Percentiles rank a stretch among this genome's conserved stretches.
Evolutionary conservation across 2,113 vertebrate species (phyloP).

Genomic region (Tragelaphus buxtoni): DNA sequence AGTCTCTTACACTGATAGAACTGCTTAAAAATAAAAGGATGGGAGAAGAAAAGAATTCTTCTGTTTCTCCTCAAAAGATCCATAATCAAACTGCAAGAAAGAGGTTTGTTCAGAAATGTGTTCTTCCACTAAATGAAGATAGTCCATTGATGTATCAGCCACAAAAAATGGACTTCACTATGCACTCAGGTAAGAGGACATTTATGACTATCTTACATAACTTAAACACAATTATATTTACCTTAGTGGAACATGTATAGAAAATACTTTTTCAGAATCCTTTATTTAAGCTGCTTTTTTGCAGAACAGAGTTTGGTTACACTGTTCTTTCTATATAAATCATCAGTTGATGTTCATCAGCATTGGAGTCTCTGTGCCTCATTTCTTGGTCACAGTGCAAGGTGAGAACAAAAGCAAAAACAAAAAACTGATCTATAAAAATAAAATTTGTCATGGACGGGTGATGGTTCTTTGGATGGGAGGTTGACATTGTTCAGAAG

Average conservation of each 20-base stretch:
- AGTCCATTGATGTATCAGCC: conserved; percentile 85
- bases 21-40: conserved; percentile 89
- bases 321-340: conserved; percentile 65
- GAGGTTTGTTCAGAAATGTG: conserved; percentile 88
- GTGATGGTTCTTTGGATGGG: conserved; percentile 22
- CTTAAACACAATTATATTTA: not conserved
- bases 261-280: conserved; percentile 36
- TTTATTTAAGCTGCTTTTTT: conserved; percentile 73
- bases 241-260: conserved; percentile 6
- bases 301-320: conserved; percentile 61
- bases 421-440: conserved; percentile 29
- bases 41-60: conserved; percentile 85
- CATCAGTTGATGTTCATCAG: conserved; percentile 56
- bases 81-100: conserved; percentile 86
- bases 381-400: conserved; percentile 57
- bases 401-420: conserved; percentile 54
- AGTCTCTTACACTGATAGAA: conserved; percentile 90
- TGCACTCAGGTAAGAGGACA: conserved; percentile 87
- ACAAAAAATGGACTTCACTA: conserved; percentile 87
- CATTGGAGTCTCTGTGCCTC: conserved; percentile 53
- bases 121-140: conserved; percentile 87
- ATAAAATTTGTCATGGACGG: not conserved
- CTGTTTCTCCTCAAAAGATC: conserved; percentile 83
- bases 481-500: conserved; percentile 23
- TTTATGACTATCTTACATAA: conserved; percentile 63